phyloP scores from a whole-genome alignment of 2,888 invertebrate genomes.

The Agriopis marginaria region DNA sequence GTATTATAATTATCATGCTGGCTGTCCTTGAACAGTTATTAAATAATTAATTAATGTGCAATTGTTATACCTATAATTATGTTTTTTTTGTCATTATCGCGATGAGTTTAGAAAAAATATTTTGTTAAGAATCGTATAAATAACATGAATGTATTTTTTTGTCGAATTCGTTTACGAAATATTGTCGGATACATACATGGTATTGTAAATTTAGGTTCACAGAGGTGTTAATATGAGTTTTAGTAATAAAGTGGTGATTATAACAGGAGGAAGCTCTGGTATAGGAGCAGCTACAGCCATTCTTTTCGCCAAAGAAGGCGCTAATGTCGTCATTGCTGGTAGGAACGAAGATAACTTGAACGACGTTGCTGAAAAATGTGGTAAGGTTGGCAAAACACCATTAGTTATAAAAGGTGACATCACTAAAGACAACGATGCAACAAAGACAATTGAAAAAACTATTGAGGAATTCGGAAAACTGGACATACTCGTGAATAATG shows the following conservation, averaged over 20 bases:
- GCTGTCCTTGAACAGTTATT: not conserved
- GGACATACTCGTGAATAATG: slow-evolving; percentile 64
- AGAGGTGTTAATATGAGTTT: slow-evolving; percentile 39
- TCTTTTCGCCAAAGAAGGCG: slow-evolving; percentile 54
- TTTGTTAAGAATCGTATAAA: not conserved
- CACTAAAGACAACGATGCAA: slow-evolving; percentile 51
- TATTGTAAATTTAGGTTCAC: not conserved
- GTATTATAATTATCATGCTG: not conserved
- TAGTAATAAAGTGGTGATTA: slow-evolving; percentile 53
- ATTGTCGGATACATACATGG: not conserved
- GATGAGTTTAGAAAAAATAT: not conserved
- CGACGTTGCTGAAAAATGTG: slow-evolving; percentile 46
- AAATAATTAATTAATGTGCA: not conserved
- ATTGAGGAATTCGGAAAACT: slow-evolving; percentile 55
- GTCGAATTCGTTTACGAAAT: not conserved
- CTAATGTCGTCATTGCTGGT: slow-evolving; percentile 56
- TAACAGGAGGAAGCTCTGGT: slow-evolving; percentile 59
- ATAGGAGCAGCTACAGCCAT: slow-evolving; percentile 57
- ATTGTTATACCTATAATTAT: not conserved
- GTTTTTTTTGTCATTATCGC: not conserved
- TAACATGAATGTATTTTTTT: not conserved
- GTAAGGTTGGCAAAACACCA: slow-evolving; percentile 45
- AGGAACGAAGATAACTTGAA: slow-evolving; percentile 53
- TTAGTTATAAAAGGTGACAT: slow-evolving; percentile 57
- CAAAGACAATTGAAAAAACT: slow-evolving; percentile 48